These are phyloP conservation scores for Pangasius sanitwongsei DNA, from an alignment of 2,797 vertebrate genomes.

Conservation along the genomic window DNA sequence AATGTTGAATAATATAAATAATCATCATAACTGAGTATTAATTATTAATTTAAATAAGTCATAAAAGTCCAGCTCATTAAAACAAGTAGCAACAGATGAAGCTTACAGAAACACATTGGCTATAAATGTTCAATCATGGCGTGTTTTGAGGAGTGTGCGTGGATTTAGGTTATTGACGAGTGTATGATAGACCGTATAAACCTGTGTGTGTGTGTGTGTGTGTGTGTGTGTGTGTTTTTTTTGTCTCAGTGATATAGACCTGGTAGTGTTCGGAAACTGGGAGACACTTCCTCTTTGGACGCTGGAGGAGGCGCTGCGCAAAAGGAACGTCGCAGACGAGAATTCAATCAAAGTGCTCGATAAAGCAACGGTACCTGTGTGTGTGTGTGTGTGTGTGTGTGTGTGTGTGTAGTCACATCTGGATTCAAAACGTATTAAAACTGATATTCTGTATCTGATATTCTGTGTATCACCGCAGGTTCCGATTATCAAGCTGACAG, in stretches of 20 bases:
- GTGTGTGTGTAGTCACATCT: neutral
- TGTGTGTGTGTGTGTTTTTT: neutral
- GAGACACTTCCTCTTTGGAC: slow-evolving; percentile 97
- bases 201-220: neutral
- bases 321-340: slow-evolving; percentile 92
- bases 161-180: neutral
- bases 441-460: neutral
- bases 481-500: slow-evolving; percentile 97
- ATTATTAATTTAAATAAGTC: neutral
- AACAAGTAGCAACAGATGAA: neutral
- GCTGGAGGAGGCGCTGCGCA: slow-evolving; percentile 93
- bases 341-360: slow-evolving; percentile 97
- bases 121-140: neutral
- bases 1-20: no score
- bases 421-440: neutral
- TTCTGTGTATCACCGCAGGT: slow-evolving; percentile 75
- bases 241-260: slow-evolving; percentile 88
- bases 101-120: neutral
- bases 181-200: neutral
- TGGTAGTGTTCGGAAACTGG: slow-evolving; percentile 98
- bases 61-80: neutral
- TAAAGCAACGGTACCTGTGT: slow-evolving; percentile 87
- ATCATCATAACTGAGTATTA: neutral
- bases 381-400: neutral
- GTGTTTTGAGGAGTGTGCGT: neutral